phyloP scores from a whole-genome alignment of 2,888 invertebrate genomes.

The Parnassius orleans region DNA sequence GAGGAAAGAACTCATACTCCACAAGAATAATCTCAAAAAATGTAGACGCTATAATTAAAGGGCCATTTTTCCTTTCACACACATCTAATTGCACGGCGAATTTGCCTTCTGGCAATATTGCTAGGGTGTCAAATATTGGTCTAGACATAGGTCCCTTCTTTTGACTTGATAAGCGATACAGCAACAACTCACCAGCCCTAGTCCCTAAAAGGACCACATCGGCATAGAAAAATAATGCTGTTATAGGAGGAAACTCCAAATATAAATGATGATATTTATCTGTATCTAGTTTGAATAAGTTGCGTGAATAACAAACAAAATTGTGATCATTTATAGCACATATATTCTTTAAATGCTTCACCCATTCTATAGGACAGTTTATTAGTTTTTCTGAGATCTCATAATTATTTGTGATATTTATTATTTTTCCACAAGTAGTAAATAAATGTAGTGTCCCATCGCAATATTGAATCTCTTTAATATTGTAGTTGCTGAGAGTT shows the following conservation, averaged over 20 bases:
- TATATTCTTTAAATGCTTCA: constrained; percentile 57
- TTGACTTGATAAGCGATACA: constrained; percentile 61
- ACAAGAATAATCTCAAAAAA: constrained; percentile 56
- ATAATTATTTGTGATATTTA: constrained; percentile 43
- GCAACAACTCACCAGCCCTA: constrained; percentile 51
- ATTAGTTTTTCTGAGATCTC: constrained; percentile 41
- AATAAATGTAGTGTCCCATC: constrained; percentile 48
- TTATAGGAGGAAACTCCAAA: constrained; percentile 62
- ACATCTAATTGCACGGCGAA: constrained; percentile 64
- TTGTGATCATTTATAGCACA: constrained; percentile 55
- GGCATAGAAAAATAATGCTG: constrained; percentile 65
- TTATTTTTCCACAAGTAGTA: constrained; percentile 60
- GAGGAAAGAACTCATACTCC: constrained; percentile 58
- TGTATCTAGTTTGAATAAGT: constrained; percentile 63
- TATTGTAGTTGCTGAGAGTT: constrained; percentile 52
- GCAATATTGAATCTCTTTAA: constrained; percentile 55
- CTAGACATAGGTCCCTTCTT: constrained; percentile 37
- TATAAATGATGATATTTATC: constrained; percentile 58
- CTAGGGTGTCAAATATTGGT: constrained; percentile 57
- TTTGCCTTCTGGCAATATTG: constrained; percentile 54
- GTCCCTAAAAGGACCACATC: constrained; percentile 62
- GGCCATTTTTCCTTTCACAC: constrained; percentile 58
- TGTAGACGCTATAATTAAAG: constrained; percentile 58
- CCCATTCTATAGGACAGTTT: constrained; percentile 58
- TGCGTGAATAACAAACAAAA: constrained; percentile 63